Base-by-base conservation (phyloP, 1,140 invertebrate genomes). In the Leptopilina boulardi region DNA sequence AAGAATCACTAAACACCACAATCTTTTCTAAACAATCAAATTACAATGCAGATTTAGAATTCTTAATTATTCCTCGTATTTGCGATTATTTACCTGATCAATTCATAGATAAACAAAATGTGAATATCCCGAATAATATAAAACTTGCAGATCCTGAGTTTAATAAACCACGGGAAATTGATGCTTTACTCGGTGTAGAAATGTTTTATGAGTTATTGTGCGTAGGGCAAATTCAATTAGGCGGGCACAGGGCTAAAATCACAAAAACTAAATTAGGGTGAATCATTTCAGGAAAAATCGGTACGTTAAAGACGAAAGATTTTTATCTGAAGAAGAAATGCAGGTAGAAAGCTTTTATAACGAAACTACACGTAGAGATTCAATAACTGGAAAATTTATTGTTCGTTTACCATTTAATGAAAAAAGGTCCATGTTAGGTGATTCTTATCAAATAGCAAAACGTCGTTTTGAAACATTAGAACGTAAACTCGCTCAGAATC, bases 381-480 rank as follows among this genome's bases (percentile, higher is more conserved):
- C 13, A 38, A 59, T 38, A 4, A n/a, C 3, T 56, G 19, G 26
- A 6, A 15, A 30, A n/a, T 74, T 18, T n/a, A 74, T 54, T 34
- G 26, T 44, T 21, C 11, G 21, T 3, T 51, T 44, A 51, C 47
- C 47, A 51, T 51, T 51, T 51, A 51, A 51, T 5, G 47, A 42
- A 11, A 42, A 42, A 2, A 11, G 9, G 13, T 11, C 41, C 1
- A 4, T 4, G 8, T 42, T 42, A 42, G 75, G 75, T 21, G 15
- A 77, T 2, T 77, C 38, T 1, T 66, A 34, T 30, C 21, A 77
- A 59, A n/a, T 66, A 8, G 75, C 71, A 66, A 15, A 54, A 10
- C 38, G 54, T 41, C 70, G 76, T 41, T 19, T 77, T 6, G 21
- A 71, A 74, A 13, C 26, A 15, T 19, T 74, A 23, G 74, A 79